Percentiles rank a stretch among this genome's conserved stretches.
Evolutionary conservation across 1,140 invertebrate species (phyloP).

Genomic region (Apocrypta bakeri): DNA sequence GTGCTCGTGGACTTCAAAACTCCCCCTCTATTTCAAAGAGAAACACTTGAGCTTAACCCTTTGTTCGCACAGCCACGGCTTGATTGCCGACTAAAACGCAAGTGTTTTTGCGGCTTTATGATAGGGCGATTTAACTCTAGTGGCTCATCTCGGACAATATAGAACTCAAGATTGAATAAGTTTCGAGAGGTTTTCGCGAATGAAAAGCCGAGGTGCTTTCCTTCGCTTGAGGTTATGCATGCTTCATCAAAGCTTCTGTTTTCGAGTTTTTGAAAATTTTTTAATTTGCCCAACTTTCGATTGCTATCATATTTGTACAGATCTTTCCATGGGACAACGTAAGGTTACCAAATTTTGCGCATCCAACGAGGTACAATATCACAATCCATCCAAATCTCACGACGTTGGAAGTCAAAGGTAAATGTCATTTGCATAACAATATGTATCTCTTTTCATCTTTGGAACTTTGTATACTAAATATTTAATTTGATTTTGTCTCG

Average conservation of each 20-base stretch:
- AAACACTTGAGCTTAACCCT: neutral
- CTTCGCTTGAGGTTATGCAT: no score
- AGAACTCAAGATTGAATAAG: neutral
- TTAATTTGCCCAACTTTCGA: neutral
- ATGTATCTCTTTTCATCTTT: neutral
- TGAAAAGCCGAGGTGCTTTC: neutral
- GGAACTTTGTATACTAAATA: no score
- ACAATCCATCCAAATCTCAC: slow-evolving; percentile 95
- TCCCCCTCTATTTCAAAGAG: neutral
- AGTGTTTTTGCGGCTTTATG: neutral
- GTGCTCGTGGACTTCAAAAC: slow-evolving; percentile 8
- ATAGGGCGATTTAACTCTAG: neutral
- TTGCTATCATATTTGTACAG: slow-evolving; percentile 68
- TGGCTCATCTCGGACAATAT: neutral
- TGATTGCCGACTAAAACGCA: neutral
- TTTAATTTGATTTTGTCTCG: slow-evolving; percentile 53
- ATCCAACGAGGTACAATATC: slow-evolving; percentile 90
- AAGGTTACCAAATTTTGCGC: slow-evolving; percentile 86
- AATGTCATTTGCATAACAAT: slow-evolving; percentile 5
- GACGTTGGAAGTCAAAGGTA: slow-evolving; percentile 90
- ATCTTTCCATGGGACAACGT: slow-evolving; percentile 93
- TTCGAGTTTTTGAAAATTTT: neutral
- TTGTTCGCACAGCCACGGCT: neutral
- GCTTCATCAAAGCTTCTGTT: no score
- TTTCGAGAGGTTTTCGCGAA: neutral